These are phyloP conservation scores for Chrysaora quinquecirrha DNA, from an alignment of 30 jellyfish, hydroid and myxozoan genomes.

Conservation along the genomic window DNA sequence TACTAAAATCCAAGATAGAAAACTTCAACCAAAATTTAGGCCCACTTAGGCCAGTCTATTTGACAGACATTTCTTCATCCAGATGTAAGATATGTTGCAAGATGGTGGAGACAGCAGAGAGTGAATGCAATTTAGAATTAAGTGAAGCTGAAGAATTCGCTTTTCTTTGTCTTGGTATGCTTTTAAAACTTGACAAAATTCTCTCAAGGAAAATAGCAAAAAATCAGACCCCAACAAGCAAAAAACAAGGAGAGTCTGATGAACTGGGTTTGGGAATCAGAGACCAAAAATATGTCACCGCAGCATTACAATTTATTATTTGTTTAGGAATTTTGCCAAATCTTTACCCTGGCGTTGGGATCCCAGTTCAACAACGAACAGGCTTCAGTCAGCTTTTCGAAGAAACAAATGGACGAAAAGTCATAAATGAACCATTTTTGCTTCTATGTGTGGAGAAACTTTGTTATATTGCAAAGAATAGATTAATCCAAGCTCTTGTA, in stretches of 20 bases:
- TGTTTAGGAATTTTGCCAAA: constrained; percentile 30
- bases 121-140: neutral
- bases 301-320: constrained; percentile 33
- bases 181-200: neutral
- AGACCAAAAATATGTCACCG: constrained; percentile 29
- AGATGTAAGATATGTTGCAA: neutral
- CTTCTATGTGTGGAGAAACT: constrained; percentile 12
- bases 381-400: constrained; percentile 17
- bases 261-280: neutral
- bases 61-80: neutral
- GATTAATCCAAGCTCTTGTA: constrained; percentile 25
- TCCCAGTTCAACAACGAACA: constrained; percentile 24
- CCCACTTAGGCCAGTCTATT: neutral
- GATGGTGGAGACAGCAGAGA: neutral
- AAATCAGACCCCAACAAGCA: neutral
- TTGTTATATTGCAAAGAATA: constrained; percentile 10
- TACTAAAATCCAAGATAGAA: neutral
- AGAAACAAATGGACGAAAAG: constrained; percentile 2
- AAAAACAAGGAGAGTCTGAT: neutral
- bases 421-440: constrained; percentile 25
- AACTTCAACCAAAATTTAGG: neutral
- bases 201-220: neutral
- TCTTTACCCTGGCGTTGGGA: constrained; percentile 38
- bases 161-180: neutral
- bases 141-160: neutral